Evolutionary conservation across 2,113 vertebrate genomes (phyloP).

Genomic region (Oceanodroma tethys): DNA sequence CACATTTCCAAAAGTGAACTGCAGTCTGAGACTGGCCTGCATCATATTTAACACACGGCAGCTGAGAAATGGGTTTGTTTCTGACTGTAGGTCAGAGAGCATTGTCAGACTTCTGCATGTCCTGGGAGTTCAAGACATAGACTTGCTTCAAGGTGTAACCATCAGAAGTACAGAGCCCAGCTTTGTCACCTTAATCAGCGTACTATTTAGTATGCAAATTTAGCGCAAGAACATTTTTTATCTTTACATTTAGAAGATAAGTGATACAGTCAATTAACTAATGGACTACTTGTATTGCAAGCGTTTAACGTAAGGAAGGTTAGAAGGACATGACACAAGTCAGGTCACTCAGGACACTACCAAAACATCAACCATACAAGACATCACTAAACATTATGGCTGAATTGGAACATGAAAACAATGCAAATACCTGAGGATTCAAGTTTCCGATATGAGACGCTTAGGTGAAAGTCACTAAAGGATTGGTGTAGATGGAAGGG

Average conservation of each 20-base stretch:
- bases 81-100: neutral
- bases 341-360: neutral
- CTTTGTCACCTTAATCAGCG: neutral
- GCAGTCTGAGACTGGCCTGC: neutral
- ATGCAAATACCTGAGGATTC: neutral
- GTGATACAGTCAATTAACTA: neutral
- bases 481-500: neutral
- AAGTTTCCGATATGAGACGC: accelerated
- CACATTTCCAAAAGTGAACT: neutral
- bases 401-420: neutral
- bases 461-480: neutral
- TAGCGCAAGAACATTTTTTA: neutral
- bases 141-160: neutral
- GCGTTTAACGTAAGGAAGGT: neutral
- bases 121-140: neutral
- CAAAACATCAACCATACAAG: accelerated
- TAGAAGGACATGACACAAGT: neutral
- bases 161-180: neutral
- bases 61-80: neutral
- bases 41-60: neutral
- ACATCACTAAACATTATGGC: neutral
- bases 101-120: accelerated
- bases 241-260: neutral
- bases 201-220: neutral
- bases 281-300: neutral